Conservation (phyloP, 1,140 invertebrate genomes). For the Neelides sp. region DNA sequence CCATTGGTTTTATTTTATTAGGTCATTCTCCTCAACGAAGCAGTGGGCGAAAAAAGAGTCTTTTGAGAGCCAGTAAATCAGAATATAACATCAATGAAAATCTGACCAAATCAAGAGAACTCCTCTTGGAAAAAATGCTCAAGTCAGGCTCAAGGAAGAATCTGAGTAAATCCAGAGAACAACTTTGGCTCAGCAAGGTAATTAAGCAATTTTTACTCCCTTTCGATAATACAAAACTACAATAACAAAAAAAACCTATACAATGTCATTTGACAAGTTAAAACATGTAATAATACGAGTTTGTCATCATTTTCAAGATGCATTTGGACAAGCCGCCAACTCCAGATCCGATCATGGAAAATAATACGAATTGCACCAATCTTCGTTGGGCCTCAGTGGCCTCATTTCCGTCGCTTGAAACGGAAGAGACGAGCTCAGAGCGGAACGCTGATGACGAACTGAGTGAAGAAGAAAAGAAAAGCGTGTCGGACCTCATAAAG, state of each 20-base stretch:
- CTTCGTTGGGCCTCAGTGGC: slow-evolving; percentile 25
- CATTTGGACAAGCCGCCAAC: slow-evolving; percentile 17
- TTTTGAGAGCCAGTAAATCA: slow-evolving; percentile 15
- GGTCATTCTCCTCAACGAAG: neutral
- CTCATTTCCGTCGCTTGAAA: slow-evolving; percentile 19
- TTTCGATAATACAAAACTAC: no score
- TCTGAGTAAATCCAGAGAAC: slow-evolving; percentile 29
- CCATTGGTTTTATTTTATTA: no score
- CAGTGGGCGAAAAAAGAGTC: slow-evolving; percentile 4
- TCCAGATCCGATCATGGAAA: slow-evolving; percentile 11
- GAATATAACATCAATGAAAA: slow-evolving; percentile 22
- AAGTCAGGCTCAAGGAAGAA: slow-evolving; percentile 15
- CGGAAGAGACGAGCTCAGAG: neutral
- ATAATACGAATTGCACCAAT: no score
- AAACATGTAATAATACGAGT: neutral
- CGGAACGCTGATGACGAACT: neutral
- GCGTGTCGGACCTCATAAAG: slow-evolving; percentile 20
- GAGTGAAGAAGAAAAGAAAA: slow-evolving; percentile 15
- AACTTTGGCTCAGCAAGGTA: slow-evolving; percentile 30
- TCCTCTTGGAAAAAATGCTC: slow-evolving; percentile 23
- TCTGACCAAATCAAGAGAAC: slow-evolving; percentile 25
- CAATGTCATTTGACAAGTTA: no score
- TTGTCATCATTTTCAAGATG: slow-evolving; percentile 12
- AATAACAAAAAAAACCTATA: neutral
- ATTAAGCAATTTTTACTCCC: no score